Percentiles rank a stretch among this genome's conserved stretches.
These are phyloP conservation scores for Brachionichthys hirsutus DNA, from an alignment of 2,113 vertebrate species.

Conservation along the genomic window DNA sequence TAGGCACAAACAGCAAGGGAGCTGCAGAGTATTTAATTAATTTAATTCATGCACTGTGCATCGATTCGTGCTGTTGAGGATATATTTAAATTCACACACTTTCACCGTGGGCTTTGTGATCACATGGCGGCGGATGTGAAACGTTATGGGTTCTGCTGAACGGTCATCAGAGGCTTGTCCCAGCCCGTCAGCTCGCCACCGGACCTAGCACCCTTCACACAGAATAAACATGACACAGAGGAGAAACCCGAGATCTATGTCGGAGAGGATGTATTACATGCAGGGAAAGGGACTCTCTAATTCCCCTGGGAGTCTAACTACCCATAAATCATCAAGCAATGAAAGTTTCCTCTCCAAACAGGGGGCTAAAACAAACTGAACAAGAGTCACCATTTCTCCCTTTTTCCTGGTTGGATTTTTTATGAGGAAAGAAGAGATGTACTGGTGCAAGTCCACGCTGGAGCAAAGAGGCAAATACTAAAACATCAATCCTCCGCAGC, in stretches of 20 bases:
- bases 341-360: slow-evolving; percentile 75
- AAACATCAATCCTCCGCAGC: slow-evolving; percentile 33
- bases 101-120: slow-evolving; percentile 39
- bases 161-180: slow-evolving; percentile 21
- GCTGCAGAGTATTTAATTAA: slow-evolving; percentile 2
- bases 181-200: slow-evolving; percentile 26
- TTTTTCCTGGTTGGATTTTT: slow-evolving; percentile 63
- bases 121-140: slow-evolving; percentile 43
- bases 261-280: slow-evolving; percentile 55
- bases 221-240: slow-evolving; percentile 63
- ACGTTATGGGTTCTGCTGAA: slow-evolving; percentile 36
- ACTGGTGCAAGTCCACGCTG: slow-evolving; percentile 9
- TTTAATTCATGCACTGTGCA: not conserved
- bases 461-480: slow-evolving; percentile 42
- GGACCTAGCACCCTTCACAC: slow-evolving; percentile 72
- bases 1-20: slow-evolving; percentile 11
- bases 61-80: slow-evolving; percentile 9
- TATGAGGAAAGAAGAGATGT: slow-evolving; percentile 70
- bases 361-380: slow-evolving; percentile 71
- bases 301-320: slow-evolving; percentile 57
- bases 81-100: slow-evolving; percentile 34
- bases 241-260: slow-evolving; percentile 59
- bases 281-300: slow-evolving; percentile 59
- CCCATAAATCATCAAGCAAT: slow-evolving; percentile 76
- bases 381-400: slow-evolving; percentile 30